Percentiles rank a stretch among this genome's conserved stretches.
Evolutionary conservation across 2,797 vertebrate species (phyloP).

Genomic region (Gambusia yucatana): DNA sequence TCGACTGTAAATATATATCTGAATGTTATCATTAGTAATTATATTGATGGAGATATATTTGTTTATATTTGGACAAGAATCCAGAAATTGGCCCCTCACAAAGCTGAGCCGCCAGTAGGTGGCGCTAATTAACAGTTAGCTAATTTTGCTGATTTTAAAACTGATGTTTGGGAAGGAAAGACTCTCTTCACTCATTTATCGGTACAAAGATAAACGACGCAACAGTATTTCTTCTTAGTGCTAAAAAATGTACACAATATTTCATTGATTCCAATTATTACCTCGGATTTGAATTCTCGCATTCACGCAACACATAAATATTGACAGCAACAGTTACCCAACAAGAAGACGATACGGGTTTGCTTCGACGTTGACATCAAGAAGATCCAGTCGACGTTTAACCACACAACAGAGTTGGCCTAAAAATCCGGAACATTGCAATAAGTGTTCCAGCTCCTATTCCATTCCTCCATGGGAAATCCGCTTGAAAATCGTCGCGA

Average conservation of each 20-base stretch:
- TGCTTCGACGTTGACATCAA: background rate
- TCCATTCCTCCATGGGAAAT: slow-evolving; percentile 1
- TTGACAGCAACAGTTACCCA: background rate
- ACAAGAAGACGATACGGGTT: background rate
- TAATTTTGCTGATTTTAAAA: background rate
- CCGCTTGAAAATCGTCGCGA: background rate
- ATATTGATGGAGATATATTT: too few species aligned
- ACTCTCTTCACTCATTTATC: background rate
- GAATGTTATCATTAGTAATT: too few species aligned
- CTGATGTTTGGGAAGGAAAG: too few species aligned
- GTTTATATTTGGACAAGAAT: too few species aligned
- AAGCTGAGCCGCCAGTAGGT: background rate
- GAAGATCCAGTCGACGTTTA: background rate
- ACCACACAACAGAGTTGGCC: background rate
- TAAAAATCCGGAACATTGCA: background rate
- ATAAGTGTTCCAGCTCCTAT: slow-evolving; percentile 3
- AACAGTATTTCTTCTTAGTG: background rate
- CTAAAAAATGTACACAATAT: background rate
- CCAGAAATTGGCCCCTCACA: too few species aligned
- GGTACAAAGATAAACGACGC: background rate
- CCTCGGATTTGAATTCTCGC: background rate
- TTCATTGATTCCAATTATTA: background rate
- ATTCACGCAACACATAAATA: background rate
- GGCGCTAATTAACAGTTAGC: background rate
- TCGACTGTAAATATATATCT: too few species aligned